Percentiles rank a stretch among this genome's conserved stretches.
These are phyloP conservation scores for Zoanthus solanderi DNA, from an alignment of 92 coral and sea anemone species.

Conservation along the genomic window DNA sequence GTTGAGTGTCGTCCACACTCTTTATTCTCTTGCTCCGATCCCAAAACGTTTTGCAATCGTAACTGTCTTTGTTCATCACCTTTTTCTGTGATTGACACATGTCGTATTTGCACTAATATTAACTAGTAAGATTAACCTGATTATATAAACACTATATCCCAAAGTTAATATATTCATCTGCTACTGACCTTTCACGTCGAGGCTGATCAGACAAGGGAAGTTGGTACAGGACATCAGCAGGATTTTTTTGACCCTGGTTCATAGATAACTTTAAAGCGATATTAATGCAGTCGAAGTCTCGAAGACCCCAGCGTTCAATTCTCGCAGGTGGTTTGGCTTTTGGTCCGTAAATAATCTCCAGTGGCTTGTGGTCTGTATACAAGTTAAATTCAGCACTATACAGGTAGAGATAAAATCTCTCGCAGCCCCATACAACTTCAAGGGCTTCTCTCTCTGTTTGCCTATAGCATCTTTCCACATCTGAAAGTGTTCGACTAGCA, in stretches of 20 bases:
- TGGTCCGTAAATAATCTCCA: slow-evolving; percentile 16
- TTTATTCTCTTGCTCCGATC: too few species aligned
- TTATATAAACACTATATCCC: too few species aligned
- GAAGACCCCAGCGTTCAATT: slow-evolving; percentile 3
- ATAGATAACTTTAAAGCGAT: neutral
- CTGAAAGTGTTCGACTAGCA: too few species aligned
- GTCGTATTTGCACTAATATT: too few species aligned
- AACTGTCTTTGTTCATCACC: too few species aligned
- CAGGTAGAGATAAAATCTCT: neutral
- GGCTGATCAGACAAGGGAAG: neutral
- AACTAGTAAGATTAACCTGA: too few species aligned
- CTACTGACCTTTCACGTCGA: neutral
- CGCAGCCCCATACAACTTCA: slow-evolving; percentile 2
- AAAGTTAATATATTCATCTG: neutral
- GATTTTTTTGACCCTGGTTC: slow-evolving; percentile 8
- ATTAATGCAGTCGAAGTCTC: neutral
- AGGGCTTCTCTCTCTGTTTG: slow-evolving; percentile 11
- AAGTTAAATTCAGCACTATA: too few species aligned
- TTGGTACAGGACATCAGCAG: neutral
- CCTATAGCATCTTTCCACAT: too few species aligned
- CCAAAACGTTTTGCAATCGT: too few species aligned
- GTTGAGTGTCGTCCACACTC: too few species aligned
- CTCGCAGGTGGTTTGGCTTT: slow-evolving; percentile 22
- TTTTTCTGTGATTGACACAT: too few species aligned
- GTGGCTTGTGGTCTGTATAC: neutral